These are phyloP conservation scores for Melospiza georgiana DNA, from an alignment of 2,113 vertebrate species.

Conservation along the genomic window DNA sequence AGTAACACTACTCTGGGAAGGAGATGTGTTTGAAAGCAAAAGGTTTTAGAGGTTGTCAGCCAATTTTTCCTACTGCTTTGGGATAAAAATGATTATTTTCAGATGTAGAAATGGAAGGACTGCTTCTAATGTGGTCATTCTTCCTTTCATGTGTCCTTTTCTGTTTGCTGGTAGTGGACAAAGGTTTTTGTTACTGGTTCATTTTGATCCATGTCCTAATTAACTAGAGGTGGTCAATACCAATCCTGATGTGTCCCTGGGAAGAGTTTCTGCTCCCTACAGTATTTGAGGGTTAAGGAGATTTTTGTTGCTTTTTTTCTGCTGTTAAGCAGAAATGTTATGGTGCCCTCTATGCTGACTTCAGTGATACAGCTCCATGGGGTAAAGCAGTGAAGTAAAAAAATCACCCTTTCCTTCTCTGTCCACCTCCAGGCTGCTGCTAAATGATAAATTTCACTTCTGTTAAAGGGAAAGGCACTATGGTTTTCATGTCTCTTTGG, in stretches of 20 bases:
- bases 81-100: neutral
- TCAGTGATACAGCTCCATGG: neutral
- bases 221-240: neutral
- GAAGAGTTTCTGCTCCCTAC: neutral
- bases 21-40: neutral
- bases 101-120: neutral
- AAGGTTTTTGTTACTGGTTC: neutral
- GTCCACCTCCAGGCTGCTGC: neutral
- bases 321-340: neutral
- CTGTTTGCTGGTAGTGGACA: neutral
- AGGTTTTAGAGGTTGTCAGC: neutral
- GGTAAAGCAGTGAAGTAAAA: neutral
- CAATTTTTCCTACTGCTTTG: neutral
- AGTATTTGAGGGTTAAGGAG: neutral
- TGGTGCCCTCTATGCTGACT: neutral
- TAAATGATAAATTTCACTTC: neutral
- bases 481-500: neutral
- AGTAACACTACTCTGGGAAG: neutral
- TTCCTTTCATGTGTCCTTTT: neutral
- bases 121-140: neutral
- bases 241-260: neutral
- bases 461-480: neutral
- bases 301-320: neutral
- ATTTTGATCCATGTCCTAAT: neutral
- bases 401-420: neutral